Evolutionary conservation across 2,888 invertebrate species (phyloP).

Genomic region (Acleris cristana): DNA sequence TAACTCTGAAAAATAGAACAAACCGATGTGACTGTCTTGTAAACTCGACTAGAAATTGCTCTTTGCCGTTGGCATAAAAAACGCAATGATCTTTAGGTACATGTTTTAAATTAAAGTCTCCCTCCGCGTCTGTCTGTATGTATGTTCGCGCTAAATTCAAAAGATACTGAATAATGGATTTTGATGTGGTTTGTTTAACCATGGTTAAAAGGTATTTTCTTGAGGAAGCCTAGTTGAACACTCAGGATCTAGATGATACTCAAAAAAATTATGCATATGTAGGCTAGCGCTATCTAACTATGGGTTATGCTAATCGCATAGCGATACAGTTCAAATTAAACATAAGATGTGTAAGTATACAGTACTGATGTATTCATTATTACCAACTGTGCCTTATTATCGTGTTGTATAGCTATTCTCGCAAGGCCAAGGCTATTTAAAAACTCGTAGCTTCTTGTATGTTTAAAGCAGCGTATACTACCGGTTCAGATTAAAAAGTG

Average conservation of each 20-base stretch:
- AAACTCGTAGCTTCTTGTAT: conserved; percentile 44
- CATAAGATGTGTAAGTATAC: conserved; percentile 2
- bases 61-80: background rate
- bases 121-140: too few species aligned
- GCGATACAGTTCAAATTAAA: conserved; percentile 6
- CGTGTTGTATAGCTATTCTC: conserved; percentile 48
- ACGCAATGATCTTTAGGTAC: background rate
- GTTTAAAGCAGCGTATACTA: conserved; percentile 39
- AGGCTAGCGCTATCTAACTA: too few species aligned
- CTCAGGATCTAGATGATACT: background rate
- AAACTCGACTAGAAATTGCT: conserved; percentile 1
- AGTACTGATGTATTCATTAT: conserved; percentile 34
- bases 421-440: conserved; percentile 67
- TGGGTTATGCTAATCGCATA: background rate
- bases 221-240: too few species aligned
- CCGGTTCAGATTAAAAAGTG: conserved; percentile 37
- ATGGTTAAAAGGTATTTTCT: too few species aligned
- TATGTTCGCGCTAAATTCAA: too few species aligned
- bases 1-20: conserved; percentile 31
- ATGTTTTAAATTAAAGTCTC: background rate
- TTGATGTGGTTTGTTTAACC: too few species aligned
- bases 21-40: conserved; percentile 12
- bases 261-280: too few species aligned
- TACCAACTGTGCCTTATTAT: conserved; percentile 65
- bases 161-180: too few species aligned